Conservation (phyloP, 2,113 vertebrate species). For the Nycticorax nycticorax region DNA sequence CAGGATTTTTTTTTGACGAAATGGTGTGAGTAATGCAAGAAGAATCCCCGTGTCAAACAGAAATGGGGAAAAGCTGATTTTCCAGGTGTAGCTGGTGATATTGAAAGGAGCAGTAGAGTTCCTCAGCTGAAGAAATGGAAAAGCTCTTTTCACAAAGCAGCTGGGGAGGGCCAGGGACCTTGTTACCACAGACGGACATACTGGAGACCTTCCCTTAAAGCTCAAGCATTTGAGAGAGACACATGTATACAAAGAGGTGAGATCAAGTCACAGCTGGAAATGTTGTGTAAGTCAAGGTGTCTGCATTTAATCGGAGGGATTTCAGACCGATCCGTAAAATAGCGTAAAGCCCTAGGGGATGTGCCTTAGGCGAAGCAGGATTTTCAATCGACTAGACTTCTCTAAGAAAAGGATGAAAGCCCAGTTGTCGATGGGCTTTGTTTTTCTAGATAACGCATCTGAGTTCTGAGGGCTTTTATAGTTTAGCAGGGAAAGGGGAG, state of each 20-base stretch:
- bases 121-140: background rate
- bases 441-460: background rate
- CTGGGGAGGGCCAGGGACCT: background rate
- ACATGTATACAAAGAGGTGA: background rate
- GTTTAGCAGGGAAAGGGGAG: background rate
- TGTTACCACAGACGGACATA: background rate
- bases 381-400: background rate
- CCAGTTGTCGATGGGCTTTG: background rate
- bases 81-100: background rate
- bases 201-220: background rate
- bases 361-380: background rate
- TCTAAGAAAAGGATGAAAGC: background rate
- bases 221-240: background rate
- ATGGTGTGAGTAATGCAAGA: background rate
- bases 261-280: background rate
- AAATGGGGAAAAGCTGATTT: background rate
- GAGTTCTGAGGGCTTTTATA: background rate
- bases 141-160: background rate
- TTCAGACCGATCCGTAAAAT: background rate
- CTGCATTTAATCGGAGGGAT: background rate
- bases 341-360: background rate
- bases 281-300: rapidly evolving
- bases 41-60: rapidly evolving
- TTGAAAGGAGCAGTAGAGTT: background rate
- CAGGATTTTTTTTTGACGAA: background rate